Conservation (phyloP, 2,113 vertebrate species). For the Kryptolebias marmoratus region DNA sequence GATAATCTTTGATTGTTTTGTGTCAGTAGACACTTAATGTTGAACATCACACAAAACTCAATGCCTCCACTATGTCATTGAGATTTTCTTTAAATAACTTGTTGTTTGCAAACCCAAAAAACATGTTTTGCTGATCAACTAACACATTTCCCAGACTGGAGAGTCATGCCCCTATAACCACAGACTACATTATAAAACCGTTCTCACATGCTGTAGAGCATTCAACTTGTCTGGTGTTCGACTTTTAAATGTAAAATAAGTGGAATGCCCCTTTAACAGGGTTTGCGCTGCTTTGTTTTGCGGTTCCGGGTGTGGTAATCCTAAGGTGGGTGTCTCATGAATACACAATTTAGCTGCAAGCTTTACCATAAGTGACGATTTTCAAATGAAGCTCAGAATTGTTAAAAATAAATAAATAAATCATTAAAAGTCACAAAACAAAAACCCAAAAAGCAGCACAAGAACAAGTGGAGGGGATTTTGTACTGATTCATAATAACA, state of each 20-base stretch:
- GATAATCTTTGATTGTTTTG: too few relatives aligned
- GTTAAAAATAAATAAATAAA: neutral
- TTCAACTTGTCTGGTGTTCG: conserved; percentile 28
- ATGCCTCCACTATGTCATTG: neutral
- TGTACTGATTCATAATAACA: too few relatives aligned
- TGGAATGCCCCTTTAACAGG: conserved; percentile 44
- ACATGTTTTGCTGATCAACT: conserved; percentile 15
- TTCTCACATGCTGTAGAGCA: conserved; percentile 36
- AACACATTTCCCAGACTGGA: conserved; percentile 37
- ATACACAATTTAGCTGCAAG: conserved; percentile 34
- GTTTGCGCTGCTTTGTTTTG: conserved; percentile 3
- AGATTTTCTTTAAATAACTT: conserved; percentile 13
- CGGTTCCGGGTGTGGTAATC: conserved; percentile 33
- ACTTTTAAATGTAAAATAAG: conserved; percentile 44
- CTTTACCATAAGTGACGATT: conserved; percentile 6
- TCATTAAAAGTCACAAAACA: neutral
- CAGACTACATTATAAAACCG: conserved; percentile 35
- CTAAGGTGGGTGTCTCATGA: conserved; percentile 32
- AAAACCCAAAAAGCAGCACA: neutral
- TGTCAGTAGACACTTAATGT: neutral
- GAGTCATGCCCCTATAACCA: conserved; percentile 34
- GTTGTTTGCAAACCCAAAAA: neutral
- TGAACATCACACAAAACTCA: neutral
- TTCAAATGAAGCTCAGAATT: neutral
- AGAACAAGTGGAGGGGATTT: too few relatives aligned